These are phyloP conservation scores for Ips typographus DNA, from an alignment of 1,140 invertebrate species.

Conservation along the genomic window DNA sequence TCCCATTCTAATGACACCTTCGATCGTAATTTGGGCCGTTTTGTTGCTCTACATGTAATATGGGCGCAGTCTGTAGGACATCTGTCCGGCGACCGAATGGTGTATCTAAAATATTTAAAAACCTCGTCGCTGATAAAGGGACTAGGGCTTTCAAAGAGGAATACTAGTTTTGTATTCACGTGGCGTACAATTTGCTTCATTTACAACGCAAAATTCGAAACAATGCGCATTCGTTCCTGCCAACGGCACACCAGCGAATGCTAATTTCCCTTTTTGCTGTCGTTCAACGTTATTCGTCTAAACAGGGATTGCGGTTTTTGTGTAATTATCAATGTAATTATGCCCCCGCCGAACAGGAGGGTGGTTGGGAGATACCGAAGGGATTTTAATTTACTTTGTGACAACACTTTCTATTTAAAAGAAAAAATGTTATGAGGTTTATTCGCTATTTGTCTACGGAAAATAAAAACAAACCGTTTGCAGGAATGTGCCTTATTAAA, in stretches of 20 bases:
- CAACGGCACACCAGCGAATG: not conserved
- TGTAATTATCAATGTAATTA: conserved; percentile 22
- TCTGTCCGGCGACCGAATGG: too few relatives aligned
- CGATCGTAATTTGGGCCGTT: not conserved
- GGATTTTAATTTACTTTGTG: not conserved
- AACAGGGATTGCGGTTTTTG: conserved; percentile 13
- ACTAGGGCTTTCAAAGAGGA: too few relatives aligned
- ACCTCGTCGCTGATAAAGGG: too few relatives aligned
- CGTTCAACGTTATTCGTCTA: not conserved
- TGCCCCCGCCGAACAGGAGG: not conserved
- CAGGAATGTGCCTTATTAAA: too few relatives aligned
- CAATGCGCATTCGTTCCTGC: conserved; percentile 8
- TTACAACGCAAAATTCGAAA: conserved; percentile 15
- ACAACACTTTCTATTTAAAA: too few relatives aligned
- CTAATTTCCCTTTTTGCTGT: conserved; percentile 4
- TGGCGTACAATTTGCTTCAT: not conserved
- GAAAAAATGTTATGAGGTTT: too few relatives aligned
- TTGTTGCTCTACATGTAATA: not conserved
- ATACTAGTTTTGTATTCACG: not conserved
- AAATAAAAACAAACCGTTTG: too few relatives aligned
- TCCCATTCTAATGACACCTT: not conserved
- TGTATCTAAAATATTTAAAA: too few relatives aligned
- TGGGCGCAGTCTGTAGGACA: not conserved
- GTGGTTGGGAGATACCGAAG: not conserved
- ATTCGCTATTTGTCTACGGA: too few relatives aligned